These are phyloP conservation scores for Pogonocichla stellata DNA, from an alignment of 2,113 vertebrate species.

Conservation along the genomic window DNA sequence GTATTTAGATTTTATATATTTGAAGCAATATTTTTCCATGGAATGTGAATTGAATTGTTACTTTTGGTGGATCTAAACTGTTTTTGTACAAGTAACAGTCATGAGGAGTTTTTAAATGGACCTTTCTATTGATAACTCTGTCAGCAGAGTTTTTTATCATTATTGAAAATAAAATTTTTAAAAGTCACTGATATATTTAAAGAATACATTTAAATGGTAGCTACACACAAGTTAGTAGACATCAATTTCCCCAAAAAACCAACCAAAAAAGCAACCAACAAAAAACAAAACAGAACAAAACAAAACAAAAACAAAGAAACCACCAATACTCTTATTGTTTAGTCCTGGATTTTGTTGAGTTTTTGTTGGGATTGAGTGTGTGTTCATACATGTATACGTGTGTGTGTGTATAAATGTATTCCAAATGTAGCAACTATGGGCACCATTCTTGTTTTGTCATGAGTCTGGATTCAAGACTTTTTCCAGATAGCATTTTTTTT, in stretches of 20 bases:
- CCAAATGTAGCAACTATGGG: not conserved
- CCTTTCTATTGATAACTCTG: not conserved
- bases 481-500: not conserved
- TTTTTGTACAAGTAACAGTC: not conserved
- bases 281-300: not conserved
- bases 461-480: not conserved
- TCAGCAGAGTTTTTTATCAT: not conserved
- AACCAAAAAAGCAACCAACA: not conserved
- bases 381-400: accelerated
- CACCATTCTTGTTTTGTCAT: not conserved
- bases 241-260: not conserved
- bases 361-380: not conserved
- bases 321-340: not conserved
- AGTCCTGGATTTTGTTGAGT: accelerated
- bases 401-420: not conserved
- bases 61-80: not conserved
- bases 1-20: not conserved
- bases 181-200: not conserved
- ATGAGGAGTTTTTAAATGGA: not conserved
- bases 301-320: too few relatives aligned
- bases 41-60: not conserved
- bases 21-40: not conserved
- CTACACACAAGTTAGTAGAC: not conserved
- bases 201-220: not conserved
- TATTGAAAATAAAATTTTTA: not conserved